Conservation (phyloP, 2,113 vertebrate species). For the Murina feae region DNA sequence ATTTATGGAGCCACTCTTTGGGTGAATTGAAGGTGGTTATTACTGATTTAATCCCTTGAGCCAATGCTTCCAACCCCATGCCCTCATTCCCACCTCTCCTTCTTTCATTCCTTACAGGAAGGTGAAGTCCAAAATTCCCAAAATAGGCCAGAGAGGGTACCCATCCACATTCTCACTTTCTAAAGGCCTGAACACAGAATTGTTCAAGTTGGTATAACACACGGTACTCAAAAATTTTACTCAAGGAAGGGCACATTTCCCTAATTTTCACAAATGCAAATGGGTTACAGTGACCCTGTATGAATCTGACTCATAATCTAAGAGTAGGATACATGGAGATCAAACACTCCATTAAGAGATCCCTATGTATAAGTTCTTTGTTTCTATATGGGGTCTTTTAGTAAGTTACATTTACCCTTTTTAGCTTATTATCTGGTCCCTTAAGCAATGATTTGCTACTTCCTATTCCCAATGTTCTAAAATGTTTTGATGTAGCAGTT, state of each 20-base stretch:
- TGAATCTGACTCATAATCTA: conserved; percentile 29
- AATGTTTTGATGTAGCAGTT: conserved; percentile 16
- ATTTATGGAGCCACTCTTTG: conserved; percentile 40
- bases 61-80: background rate
- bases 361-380: background rate
- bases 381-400: background rate
- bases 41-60: conserved; percentile 9
- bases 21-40: conserved; percentile 3
- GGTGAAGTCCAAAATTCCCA: background rate
- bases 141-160: background rate
- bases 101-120: background rate
- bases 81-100: background rate
- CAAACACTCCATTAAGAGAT: background rate
- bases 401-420: background rate
- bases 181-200: background rate
- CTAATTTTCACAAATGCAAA: conserved; percentile 27
- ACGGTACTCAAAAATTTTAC: background rate
- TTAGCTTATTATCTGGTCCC: background rate
- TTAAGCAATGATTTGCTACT: conserved; percentile 34
- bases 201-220: background rate
- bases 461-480: conserved; percentile 1
- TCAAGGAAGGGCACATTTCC: background rate
- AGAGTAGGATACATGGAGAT: background rate
- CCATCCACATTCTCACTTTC: background rate
- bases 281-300: background rate